Base-by-base conservation (phyloP, 2,797 vertebrate species). In the Aphelocoma californica region DNA sequence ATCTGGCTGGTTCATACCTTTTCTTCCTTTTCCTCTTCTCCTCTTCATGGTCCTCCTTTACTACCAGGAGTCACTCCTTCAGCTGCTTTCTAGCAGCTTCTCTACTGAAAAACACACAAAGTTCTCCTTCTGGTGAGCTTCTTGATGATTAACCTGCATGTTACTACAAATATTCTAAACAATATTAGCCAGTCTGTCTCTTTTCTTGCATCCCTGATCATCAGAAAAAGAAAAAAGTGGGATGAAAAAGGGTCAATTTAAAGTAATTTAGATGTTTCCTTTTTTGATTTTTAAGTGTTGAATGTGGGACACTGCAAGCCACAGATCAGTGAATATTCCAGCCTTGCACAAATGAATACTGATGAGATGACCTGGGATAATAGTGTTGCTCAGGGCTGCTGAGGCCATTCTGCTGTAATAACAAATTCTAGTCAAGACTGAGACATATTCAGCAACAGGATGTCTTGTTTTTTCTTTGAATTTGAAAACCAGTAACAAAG, bases 361-460 rank as follows among this genome's bases (percentile, higher is more conserved):
- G 25, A 16, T 73, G 54, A 91, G 61, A 29, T 72, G 38, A 25
- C 12, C 13, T 77, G 58, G 23, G n/a, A 64, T 74, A 81, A 67
- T 21, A 42, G 26, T 26, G 12, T 29, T 86, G 32, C 40, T 74
- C 0, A 0, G 19, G 31, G 14, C 42, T 50, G 7, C 25, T 64
- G 50, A 61, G 45, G 20, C 47, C 18, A 3, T 84, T 90, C 50
- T 86, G 15, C 32, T 81, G 24, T 47, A 67, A 28, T 26, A 69
- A 78, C 29, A 81, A 71, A 26, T 54, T 84, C 21, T n/a, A 31
- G 15, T 81, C 7, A 53, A 64, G 50, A 54, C 32, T 29, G 31
- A 79, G 51, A 44, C 12, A 19, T 69, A 34, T 32, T 87, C 28
- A 0, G 0, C 48, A 78, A 18, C 7, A 79, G 40, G 9, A 47